Evolutionary conservation across 2,888 invertebrate species (phyloP).

Genomic region (Drosophila austrosaltans): DNA sequence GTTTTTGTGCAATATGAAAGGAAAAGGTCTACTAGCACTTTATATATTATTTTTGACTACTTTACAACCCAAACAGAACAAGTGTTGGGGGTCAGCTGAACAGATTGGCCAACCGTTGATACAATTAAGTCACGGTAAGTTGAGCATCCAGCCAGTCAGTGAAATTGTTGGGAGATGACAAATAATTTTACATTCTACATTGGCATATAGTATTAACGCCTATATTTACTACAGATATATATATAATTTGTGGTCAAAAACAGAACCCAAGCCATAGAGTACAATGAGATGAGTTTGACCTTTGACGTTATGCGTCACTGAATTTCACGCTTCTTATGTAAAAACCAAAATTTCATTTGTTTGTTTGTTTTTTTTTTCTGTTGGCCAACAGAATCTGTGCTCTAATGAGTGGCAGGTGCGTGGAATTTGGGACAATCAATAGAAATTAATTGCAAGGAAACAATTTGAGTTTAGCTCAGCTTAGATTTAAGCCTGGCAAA

Average conservation of each 20-base stretch:
- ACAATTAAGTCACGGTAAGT: conserved; percentile 83
- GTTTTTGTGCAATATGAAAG: conserved; percentile 1
- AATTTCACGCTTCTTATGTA: conserved; percentile 21
- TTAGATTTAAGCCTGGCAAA: conserved; percentile 50
- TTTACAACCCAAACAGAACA: conserved; percentile 27
- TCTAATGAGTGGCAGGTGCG: conserved; percentile 4
- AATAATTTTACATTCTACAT: neutral
- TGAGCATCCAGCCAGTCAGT: conserved; percentile 61
- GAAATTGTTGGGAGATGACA: conserved; percentile 51
- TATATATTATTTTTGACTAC: conserved; percentile 26
- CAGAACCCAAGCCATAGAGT: conserved; percentile 37
- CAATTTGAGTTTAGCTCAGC: conserved; percentile 31
- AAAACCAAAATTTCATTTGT: neutral
- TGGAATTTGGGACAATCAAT: conserved; percentile 76
- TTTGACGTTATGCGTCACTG: conserved; percentile 74
- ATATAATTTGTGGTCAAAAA: conserved; percentile 44
- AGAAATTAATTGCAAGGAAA: conserved; percentile 66
- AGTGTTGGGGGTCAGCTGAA: conserved; percentile 44
- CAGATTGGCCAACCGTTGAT: conserved; percentile 78
- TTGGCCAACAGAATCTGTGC: neutral
- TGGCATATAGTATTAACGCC: neutral
- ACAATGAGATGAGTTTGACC: conserved; percentile 62
- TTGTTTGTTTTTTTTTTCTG: conserved; percentile 4
- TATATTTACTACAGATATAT: neutral
- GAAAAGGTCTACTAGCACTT: conserved; percentile 6